Percentiles rank a stretch among this genome's conserved stretches.
phyloP scores from a whole-genome alignment of 2,113 vertebrate species.

The Todiramphus saurophagus region DNA sequence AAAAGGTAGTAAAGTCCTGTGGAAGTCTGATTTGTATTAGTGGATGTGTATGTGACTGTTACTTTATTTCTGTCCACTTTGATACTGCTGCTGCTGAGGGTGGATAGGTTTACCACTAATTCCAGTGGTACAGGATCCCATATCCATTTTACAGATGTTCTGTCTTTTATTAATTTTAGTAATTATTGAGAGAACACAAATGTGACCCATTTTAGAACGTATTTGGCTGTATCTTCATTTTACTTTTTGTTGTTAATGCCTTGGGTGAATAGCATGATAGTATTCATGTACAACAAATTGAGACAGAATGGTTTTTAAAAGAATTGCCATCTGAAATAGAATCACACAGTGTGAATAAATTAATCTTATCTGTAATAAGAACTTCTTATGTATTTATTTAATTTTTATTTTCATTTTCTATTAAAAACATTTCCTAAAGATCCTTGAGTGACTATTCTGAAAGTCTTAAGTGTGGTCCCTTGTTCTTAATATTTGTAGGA shows the following conservation, averaged over 20 bases:
- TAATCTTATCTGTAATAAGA: background rate
- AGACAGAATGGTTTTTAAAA: background rate
- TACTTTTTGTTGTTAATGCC: background rate
- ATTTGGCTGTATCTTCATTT: fast-evolving
- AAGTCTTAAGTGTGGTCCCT: background rate
- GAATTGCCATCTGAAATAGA: background rate
- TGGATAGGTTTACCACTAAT: background rate
- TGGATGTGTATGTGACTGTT: fast-evolving
- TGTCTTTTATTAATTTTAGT: background rate
- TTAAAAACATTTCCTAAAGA: background rate
- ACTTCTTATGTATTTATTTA: background rate
- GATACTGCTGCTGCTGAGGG: background rate
- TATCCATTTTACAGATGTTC: background rate
- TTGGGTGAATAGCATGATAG: background rate
- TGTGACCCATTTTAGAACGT: fast-evolving
- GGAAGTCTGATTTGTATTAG: background rate
- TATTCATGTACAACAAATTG: background rate
- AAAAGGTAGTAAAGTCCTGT: background rate
- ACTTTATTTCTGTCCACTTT: fast-evolving
- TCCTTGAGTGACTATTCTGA: background rate
- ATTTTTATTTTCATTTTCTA: background rate
- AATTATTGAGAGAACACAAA: background rate
- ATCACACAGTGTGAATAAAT: background rate
- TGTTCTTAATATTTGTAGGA: background rate
- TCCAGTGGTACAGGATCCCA: background rate